Evolutionary conservation across 1,140 invertebrate species (phyloP).

Genomic region (Octopus bimaculoides): DNA sequence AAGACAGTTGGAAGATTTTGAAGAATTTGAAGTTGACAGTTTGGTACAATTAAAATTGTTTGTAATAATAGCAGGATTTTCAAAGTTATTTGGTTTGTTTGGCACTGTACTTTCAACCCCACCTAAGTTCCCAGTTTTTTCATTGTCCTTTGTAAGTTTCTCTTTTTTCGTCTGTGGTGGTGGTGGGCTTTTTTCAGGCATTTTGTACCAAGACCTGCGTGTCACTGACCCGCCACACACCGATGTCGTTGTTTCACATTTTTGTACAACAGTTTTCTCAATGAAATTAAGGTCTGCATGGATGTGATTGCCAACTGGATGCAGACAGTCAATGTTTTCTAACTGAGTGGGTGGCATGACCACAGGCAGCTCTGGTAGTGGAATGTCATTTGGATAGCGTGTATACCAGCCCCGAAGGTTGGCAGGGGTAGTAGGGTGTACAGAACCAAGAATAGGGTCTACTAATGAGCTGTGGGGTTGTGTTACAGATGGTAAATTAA

Average conservation of each 20-base stretch:
- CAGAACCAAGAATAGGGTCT: background rate
- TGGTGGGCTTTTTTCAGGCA: background rate
- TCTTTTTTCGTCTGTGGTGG: background rate
- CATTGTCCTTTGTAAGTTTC: background rate
- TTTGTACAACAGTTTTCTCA: constrained; percentile 5
- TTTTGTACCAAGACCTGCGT: constrained; percentile 8
- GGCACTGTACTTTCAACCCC: background rate
- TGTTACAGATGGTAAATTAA: background rate
- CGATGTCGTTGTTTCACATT: background rate
- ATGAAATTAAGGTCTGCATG: background rate
- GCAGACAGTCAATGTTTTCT: background rate
- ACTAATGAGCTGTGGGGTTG: background rate
- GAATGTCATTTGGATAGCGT: constrained; percentile 2
- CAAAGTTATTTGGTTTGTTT: background rate
- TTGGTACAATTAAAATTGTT: background rate
- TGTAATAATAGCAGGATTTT: background rate
- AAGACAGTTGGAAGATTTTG: constrained; percentile 5
- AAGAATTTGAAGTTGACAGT: background rate
- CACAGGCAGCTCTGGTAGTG: background rate
- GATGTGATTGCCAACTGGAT: background rate
- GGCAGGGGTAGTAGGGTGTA: background rate
- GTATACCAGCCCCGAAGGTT: constrained; percentile 9
- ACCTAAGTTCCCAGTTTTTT: background rate
- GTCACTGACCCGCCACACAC: background rate
- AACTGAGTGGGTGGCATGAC: background rate